phyloP scores from a whole-genome alignment of 37 sponge, comb jelly and placozoan genomes.

The Tethya wilhelma region DNA sequence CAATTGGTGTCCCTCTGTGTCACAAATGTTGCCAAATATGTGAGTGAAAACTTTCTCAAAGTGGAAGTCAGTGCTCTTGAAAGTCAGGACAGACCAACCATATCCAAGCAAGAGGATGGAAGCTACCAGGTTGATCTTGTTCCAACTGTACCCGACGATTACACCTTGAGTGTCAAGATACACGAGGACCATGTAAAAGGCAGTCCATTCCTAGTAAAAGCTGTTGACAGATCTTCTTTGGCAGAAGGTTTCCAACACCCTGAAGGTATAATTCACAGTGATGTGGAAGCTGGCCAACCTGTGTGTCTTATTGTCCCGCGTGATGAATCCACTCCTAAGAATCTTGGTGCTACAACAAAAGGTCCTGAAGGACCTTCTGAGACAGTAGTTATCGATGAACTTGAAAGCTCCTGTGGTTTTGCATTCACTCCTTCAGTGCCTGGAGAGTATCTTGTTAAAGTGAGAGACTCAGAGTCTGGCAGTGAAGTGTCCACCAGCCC shows the following conservation, averaged over 20 bases:
- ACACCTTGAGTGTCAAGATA: constrained; percentile 25
- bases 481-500: constrained; percentile 12
- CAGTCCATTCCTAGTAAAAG: constrained; percentile 60
- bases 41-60: neutral
- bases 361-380: constrained; percentile 35
- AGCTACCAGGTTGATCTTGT: constrained; percentile 5
- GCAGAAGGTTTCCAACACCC: neutral
- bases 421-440: constrained; percentile 23
- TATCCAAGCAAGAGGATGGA: neutral
- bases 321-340: neutral
- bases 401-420: constrained; percentile 8
- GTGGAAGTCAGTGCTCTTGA: neutral
- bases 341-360: neutral
- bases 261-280: neutral
- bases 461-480: constrained; percentile 9
- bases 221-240: constrained; percentile 3
- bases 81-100: neutral
- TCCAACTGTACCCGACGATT: constrained; percentile 33
- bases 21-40: constrained; percentile 15
- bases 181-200: constrained; percentile 41
- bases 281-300: constrained; percentile 24
- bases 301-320: constrained; percentile 26
- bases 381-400: neutral
- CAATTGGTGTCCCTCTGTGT: neutral
- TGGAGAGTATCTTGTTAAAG: constrained; percentile 42